Evolutionary conservation across 35 echinoderm and acorn worm species (phyloP).

Genomic region (Amphiura filiformis): DNA sequence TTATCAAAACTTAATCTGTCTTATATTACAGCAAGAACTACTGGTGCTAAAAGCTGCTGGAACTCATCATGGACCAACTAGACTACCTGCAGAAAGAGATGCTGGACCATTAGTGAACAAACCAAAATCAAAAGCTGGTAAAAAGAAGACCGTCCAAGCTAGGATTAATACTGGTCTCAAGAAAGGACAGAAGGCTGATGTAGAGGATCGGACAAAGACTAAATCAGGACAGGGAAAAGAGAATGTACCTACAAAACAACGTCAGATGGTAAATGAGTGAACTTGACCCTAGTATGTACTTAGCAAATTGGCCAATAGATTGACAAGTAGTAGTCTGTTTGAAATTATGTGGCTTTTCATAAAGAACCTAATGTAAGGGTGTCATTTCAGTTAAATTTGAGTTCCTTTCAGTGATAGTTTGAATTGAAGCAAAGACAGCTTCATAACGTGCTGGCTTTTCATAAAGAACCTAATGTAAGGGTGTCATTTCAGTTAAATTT

Average conservation of each 20-base stretch:
- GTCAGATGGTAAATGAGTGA: neutral
- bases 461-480: no score
- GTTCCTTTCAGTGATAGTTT: no score
- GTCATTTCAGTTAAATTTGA: no score
- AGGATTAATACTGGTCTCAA: conserved; percentile 82
- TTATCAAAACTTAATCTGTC: no score
- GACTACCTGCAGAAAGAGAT: conserved; percentile 27
- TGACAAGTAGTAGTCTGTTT: no score
- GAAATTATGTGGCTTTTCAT: no score
- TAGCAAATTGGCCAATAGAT: no score
- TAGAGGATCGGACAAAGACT: neutral
- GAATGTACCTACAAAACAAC: conserved; percentile 24
- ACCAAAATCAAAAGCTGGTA: conserved; percentile 18
- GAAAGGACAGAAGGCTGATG: conserved; percentile 37
- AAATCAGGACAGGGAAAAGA: conserved; percentile 40
- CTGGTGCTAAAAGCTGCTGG: neutral
- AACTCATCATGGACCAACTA: conserved; percentile 35
- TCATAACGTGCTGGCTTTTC: no score
- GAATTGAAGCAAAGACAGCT: no score
- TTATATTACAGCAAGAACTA: neutral
- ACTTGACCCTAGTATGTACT: no score
- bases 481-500: no score
- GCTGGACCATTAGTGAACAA: conserved; percentile 10
- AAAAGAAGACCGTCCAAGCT: conserved; percentile 73
- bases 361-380: no score